Evolutionary conservation across 2,113 vertebrate species (phyloP), one percentile per base, ranked within the genome.

Genomic region (Bufo gargarizans): DNA sequence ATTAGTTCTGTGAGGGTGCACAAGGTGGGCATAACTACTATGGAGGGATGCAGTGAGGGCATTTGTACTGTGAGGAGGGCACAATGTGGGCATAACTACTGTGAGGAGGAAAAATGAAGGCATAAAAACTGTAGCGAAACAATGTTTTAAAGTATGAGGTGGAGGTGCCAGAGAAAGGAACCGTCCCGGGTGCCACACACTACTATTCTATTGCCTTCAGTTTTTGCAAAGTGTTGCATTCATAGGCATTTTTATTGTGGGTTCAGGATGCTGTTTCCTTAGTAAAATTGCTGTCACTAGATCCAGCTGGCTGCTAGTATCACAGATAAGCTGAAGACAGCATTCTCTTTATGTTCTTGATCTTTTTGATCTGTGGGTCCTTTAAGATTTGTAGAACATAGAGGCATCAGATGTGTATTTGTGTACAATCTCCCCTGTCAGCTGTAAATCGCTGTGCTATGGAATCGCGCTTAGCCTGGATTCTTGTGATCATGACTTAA

Each of bases 401-500:
- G 10, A 82, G 7, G 80, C 65, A 82, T 82, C 58, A 82, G 80
- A 82, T 82, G 65, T 47, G 33, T 65, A 65, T 20, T 82, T 82
- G 80, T 63, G 59, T 61, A 63, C 56, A 47, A 17, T 82, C 58
- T 82, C 79, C 79, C 79, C 8, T 47, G 79, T 82, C 58, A 17
- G 79, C 45, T 65, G 45, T 49, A 45, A 11, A 49, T 19, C 43
- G 45, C 80, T 2, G 58, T 3, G 59, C 80, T 20, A 82, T 47
- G 59, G 47, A 82, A 82, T 49, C 43, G 16, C 49, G 80, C 58
- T 82, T 82, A 82, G 43, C 43, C 58, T n/a, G 80, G 80, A 82
- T 82, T 82, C 79, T 65, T 65, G 43, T 82, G 80, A 82, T 82
- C 59, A 82, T 65, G 43, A 82, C 80, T 47, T 63, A 43, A 82